These are phyloP conservation scores for Stenopsyche tienmushanensis DNA, from an alignment of 1,140 invertebrate genomes.

Conservation along the genomic window DNA sequence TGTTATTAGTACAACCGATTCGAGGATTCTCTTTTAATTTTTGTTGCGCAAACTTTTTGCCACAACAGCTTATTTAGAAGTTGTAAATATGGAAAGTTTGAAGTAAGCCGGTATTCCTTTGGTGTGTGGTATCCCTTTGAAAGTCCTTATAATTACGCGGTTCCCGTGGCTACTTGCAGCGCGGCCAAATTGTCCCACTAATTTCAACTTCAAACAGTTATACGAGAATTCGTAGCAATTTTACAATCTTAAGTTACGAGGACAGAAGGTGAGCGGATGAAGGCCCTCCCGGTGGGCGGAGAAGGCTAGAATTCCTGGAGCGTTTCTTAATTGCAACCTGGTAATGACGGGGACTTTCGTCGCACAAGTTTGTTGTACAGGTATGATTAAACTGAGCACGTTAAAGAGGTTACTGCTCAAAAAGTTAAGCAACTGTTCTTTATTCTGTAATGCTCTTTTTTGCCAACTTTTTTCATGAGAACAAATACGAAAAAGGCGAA, in stretches of 20 bases:
- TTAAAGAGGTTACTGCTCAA: too few relatives aligned
- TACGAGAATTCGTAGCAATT: slow-evolving; percentile 35
- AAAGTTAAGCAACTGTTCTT: too few relatives aligned
- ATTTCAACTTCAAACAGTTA: slow-evolving; percentile 38
- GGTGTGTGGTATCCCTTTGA: slow-evolving; percentile 22
- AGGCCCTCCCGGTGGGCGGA: neutral
- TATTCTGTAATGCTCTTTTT: too few relatives aligned
- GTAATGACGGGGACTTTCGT: slow-evolving; percentile 32
- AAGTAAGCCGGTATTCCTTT: slow-evolving; percentile 19
- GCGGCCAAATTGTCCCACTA: slow-evolving; percentile 33
- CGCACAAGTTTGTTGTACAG: slow-evolving; percentile 25
- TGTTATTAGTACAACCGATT: too few relatives aligned
- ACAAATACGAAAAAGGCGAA: too few relatives aligned
- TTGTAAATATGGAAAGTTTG: slow-evolving; percentile 6
- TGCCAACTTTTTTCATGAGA: too few relatives aligned
- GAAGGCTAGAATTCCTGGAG: slow-evolving; percentile 33
- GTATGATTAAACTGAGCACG: slow-evolving; percentile 35
- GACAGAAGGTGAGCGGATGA: neutral
- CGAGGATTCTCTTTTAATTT: too few relatives aligned
- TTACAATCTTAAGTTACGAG: slow-evolving; percentile 36
- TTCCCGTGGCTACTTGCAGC: slow-evolving; percentile 20
- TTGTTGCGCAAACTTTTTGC: too few relatives aligned
- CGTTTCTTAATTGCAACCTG: slow-evolving; percentile 41
- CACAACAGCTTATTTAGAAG: slow-evolving; percentile 5
- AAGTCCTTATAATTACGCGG: slow-evolving; percentile 27